These are phyloP conservation scores for Euthynnus affinis DNA, from an alignment of 2,797 vertebrate species.

Conservation along the genomic window DNA sequence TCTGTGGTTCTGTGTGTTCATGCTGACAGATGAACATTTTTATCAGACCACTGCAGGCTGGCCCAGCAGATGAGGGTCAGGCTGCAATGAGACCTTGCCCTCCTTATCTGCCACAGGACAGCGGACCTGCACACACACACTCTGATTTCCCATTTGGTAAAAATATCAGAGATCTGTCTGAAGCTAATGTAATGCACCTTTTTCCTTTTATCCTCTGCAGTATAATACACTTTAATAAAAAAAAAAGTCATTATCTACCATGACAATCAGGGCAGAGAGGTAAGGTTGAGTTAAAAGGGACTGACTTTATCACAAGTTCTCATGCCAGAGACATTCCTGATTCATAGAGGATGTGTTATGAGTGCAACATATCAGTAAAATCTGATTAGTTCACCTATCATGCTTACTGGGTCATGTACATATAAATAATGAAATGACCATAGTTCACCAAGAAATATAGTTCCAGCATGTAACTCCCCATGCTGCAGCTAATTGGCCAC, in stretches of 20 bases:
- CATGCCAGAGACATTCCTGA: no score
- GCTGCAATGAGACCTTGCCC: neutral
- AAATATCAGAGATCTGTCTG: constrained; percentile 38
- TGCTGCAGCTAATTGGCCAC: no score
- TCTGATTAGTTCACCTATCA: no score
- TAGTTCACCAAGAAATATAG: no score
- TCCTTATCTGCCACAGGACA: constrained; percentile 22
- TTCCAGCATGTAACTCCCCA: no score
- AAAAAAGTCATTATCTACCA: neutral
- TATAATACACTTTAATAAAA: neutral
- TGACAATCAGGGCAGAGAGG: neutral
- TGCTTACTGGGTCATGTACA: no score
- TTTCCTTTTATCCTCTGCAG: neutral
- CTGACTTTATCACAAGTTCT: no score
- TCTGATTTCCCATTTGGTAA: constrained; percentile 21
- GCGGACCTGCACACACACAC: neutral
- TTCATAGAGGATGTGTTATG: no score
- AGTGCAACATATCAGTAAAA: no score
- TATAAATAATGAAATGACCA: no score
- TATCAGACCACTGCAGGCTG: constrained; percentile 27
- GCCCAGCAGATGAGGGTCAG: constrained; percentile 14
- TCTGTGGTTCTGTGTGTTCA: neutral
- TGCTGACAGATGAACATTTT: constrained; percentile 37
- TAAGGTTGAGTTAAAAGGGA: neutral
- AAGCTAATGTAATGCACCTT: neutral